A percentile compares a stretch with the other conserved stretches of the same genome.
These are phyloP conservation scores for Danaus chrysippus DNA, from an alignment of 2,888 invertebrate species.

Conservation along the genomic window DNA sequence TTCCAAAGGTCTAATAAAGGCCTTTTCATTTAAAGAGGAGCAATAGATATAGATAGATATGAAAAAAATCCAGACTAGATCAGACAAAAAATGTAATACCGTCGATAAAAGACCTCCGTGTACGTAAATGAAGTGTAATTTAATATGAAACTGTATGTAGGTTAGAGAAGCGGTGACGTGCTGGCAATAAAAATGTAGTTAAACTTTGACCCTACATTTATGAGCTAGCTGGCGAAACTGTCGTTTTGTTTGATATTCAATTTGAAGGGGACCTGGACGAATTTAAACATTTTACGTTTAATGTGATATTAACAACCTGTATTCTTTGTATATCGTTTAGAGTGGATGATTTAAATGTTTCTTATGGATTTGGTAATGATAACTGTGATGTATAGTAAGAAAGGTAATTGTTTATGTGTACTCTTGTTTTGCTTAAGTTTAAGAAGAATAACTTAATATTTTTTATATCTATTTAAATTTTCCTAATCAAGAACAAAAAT, in stretches of 20 bases:
- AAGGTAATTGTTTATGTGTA: too few species aligned
- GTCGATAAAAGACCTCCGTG: neutral
- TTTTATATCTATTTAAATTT: too few species aligned
- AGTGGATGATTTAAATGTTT: neutral
- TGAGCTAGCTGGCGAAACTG: slow-evolving; percentile 8
- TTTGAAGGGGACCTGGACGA: slow-evolving; percentile 12
- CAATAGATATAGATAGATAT: neutral
- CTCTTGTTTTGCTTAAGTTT: too few species aligned
- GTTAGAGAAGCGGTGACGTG: slow-evolving; percentile 9
- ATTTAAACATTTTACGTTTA: slow-evolving; percentile 14
- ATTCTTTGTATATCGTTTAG: slow-evolving; percentile 4
- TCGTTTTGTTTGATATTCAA: slow-evolving; percentile 16
- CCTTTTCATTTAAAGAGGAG: neutral
- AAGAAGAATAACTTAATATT: too few species aligned
- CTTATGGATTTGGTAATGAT: neutral
- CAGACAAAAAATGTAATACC: neutral
- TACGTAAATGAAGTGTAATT: neutral
- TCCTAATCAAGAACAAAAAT: too few species aligned
- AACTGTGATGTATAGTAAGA: too few species aligned
- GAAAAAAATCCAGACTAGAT: neutral
- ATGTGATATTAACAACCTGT: slow-evolving; percentile 2
- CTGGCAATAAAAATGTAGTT: slow-evolving; percentile 17
- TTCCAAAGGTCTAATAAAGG: neutral
- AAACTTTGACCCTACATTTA: slow-evolving; percentile 14
- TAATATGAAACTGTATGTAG: slow-evolving; percentile 3